phyloP scores from a whole-genome alignment of 2,113 vertebrate species.

The Albula glossodonta region DNA sequence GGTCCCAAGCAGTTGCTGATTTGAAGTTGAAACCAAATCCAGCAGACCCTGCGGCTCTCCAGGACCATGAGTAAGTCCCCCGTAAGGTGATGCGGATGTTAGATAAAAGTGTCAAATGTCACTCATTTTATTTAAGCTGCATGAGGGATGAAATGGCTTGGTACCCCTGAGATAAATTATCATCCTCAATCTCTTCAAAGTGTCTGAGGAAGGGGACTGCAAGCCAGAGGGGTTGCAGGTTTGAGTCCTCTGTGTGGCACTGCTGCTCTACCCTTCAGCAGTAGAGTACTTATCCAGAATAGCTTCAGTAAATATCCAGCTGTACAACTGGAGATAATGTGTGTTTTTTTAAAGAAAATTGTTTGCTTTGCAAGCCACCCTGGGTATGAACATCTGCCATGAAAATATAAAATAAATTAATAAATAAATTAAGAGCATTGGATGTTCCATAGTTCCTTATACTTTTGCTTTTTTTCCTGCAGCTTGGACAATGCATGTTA shows the following conservation, averaged over 20 bases:
- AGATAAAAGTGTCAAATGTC: too few species aligned
- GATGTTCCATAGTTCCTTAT: background rate
- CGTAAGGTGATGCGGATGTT: too few species aligned
- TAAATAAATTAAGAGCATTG: background rate
- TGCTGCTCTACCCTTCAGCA: background rate
- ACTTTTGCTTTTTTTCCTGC: background rate
- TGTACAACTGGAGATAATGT: background rate
- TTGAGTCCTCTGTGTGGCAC: background rate
- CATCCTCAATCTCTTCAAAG: background rate
- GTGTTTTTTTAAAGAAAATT: background rate
- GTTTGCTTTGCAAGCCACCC: background rate
- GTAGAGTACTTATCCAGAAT: background rate
- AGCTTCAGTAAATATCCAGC: background rate
- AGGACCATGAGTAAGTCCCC: too few species aligned
- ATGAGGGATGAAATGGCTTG: background rate
- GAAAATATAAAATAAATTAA: background rate
- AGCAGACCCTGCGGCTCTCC: too few species aligned
- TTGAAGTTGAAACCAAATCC: too few species aligned
- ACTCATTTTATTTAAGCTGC: too few species aligned
- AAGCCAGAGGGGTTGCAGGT: background rate
- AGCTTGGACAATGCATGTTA: conserved; percentile 15
- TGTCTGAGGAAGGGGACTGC: too few species aligned
- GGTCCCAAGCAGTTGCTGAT: too few species aligned
- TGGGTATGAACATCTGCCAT: background rate
- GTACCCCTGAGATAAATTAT: background rate